phyloP scores from a whole-genome alignment of 2,797 vertebrate genomes.

The Peromyscus nudipes region DNA sequence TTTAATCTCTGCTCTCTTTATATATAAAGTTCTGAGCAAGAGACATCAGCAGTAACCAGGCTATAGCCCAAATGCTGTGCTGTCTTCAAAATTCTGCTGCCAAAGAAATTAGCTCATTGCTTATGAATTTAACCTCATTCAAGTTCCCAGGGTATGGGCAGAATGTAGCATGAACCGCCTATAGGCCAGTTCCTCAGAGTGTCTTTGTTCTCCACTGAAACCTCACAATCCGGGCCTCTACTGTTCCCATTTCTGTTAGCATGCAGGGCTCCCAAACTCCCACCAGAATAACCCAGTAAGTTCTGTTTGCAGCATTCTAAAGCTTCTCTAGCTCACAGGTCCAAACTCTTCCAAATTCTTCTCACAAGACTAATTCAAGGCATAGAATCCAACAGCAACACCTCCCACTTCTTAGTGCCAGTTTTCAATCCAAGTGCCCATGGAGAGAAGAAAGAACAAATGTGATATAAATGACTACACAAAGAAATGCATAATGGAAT shows the following conservation, averaged over 20 bases:
- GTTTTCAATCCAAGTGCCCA: neutral
- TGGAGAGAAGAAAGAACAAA: neutral
- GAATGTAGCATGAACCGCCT: neutral
- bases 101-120: neutral
- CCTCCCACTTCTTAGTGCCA: neutral
- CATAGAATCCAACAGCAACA: neutral
- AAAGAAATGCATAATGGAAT: neutral
- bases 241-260: neutral
- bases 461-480: no score
- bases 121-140: neutral
- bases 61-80: neutral
- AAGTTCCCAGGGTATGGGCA: neutral
- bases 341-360: neutral
- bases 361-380: no score
- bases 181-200: neutral
- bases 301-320: neutral
- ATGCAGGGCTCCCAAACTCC: neutral
- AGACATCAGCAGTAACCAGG: neutral
- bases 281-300: neutral
- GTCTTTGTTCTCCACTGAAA: neutral
- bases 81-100: neutral
- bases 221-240: neutral
- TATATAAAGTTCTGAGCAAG: neutral
- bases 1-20: neutral
- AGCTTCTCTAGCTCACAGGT: neutral